Evolutionary conservation across 2,113 vertebrate genomes (phyloP).

Genomic region (Speoplatyrhinus poulsoni): DNA sequence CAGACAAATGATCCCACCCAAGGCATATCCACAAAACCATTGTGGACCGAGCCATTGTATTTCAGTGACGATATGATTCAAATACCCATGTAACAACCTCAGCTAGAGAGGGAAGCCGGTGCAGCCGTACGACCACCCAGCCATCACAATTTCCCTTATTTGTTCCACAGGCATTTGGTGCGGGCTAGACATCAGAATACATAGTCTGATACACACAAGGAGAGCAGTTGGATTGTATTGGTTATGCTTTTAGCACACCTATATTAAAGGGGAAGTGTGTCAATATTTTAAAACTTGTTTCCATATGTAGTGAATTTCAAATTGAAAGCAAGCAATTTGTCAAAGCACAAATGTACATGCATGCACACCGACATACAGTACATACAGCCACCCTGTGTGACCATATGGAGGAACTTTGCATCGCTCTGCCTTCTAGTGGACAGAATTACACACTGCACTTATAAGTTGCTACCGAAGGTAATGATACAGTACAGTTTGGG

Average conservation of each 20-base stretch:
- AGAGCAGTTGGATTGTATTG: conserved; percentile 13
- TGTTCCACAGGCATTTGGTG: conserved; percentile 37
- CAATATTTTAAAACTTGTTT: no score
- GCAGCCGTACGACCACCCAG: conserved; percentile 35
- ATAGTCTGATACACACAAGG: conserved; percentile 7
- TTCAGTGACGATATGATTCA: conserved; percentile 25
- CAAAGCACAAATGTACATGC: no score
- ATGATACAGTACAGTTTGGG: no score
- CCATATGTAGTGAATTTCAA: no score
- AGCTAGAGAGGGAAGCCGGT: conserved; percentile 40
- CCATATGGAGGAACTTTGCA: no score
- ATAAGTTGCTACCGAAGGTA: no score
- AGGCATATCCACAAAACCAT: conserved; percentile 23
- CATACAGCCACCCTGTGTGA: no score
- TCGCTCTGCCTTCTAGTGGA: no score
- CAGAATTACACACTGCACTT: no score
- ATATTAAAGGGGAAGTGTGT: not conserved
- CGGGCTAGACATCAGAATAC: conserved; percentile 17
- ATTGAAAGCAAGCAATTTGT: no score
- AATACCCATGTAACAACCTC: conserved; percentile 29
- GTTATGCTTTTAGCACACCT: not conserved
- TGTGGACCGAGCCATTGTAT: conserved; percentile 5
- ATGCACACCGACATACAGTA: no score
- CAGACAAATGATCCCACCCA: not conserved
- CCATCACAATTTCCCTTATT: conserved; percentile 38